Base-by-base conservation (phyloP, 2,888 invertebrate genomes). In the Troglohyphantes excavatus region DNA sequence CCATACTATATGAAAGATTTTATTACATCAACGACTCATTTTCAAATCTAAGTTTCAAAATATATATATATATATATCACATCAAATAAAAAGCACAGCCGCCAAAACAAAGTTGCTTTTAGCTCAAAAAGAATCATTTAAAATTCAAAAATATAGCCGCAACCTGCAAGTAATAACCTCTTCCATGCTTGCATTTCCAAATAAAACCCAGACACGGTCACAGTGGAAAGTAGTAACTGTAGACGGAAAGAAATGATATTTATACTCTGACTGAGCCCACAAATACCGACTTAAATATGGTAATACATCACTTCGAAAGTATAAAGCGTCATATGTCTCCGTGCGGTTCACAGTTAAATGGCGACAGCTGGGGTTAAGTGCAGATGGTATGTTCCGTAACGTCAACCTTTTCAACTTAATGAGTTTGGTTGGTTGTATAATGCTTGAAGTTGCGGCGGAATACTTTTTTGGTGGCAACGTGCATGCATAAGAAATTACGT, bases 351-450 rank as follows among this genome's bases (percentile, higher is more conserved):
- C 53, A 68, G 46, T 33, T 53, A 46, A 29, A 11, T 59, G 7
- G 72, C 70, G 78, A 63, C 86, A 86, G 86, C 86, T 86, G 86
- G 72, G 63, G 63, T 79, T 86, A 79, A 86, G 86, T 79, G 61
- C 13, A 26, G 61, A n/a, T n/a, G n/a, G 7, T 21, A 17, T 23
- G 63, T 63, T 43, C 63, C 70, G 79, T 79, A 86, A 79, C 78
- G 72, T 27, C 29, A 6, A 39, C 78, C 43, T 43, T 19, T 65
- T 19, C 65, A 23, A 23, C 78, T 46, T 78, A 78, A 78, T 78
- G 65, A 65, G 78, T 43, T 39, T 17, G 17, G 78, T 39, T 17
- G 17, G 78, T 19, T n/a, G 65, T 7, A 19, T 27, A 78, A 78
- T 26, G 39, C 23, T 33, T 53, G 17, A 53, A 53, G 53, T 53